A percentile compares a stretch with the other conserved stretches of the same genome.
These are phyloP conservation scores for Cinara cedri DNA, from an alignment of 2,888 invertebrate species.

Conservation along the genomic window DNA sequence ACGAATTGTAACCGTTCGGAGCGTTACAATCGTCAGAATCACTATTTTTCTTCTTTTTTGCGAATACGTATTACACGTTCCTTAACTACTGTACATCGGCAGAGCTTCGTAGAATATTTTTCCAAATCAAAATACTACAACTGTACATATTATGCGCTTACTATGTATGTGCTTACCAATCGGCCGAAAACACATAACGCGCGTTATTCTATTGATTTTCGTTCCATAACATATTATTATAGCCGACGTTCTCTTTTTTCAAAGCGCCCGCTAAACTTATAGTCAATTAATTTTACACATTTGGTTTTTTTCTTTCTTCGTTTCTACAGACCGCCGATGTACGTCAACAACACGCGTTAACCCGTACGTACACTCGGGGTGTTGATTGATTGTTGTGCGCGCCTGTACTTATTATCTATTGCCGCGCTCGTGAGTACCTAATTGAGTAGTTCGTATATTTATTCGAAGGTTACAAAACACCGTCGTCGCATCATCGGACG, in stretches of 20 bases:
- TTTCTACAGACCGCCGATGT: neutral
- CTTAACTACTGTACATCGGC: too few species aligned
- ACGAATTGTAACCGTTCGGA: too few species aligned
- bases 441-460: constrained; percentile 34
- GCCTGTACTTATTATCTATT: neutral
- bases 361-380: neutral
- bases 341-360: neutral
- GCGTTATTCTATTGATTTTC: too few species aligned
- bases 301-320: neutral
- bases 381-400: constrained; percentile 28
- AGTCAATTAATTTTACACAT: constrained; percentile 22
- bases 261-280: too few species aligned
- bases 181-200: neutral
- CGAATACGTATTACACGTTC: too few species aligned
- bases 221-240: too few species aligned
- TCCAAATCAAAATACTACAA: too few species aligned
- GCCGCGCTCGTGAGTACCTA: neutral
- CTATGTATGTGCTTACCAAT: too few species aligned
- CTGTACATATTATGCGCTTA: too few species aligned
- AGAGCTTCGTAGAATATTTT: neutral
- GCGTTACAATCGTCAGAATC: too few species aligned
- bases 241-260: constrained; percentile 33
- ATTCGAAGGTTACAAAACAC: constrained; percentile 33
- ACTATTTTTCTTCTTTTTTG: too few species aligned
- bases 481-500: constrained; percentile 15